These are phyloP conservation scores for Chionomys nivalis DNA, from an alignment of 2,113 vertebrate species.

Conservation along the genomic window DNA sequence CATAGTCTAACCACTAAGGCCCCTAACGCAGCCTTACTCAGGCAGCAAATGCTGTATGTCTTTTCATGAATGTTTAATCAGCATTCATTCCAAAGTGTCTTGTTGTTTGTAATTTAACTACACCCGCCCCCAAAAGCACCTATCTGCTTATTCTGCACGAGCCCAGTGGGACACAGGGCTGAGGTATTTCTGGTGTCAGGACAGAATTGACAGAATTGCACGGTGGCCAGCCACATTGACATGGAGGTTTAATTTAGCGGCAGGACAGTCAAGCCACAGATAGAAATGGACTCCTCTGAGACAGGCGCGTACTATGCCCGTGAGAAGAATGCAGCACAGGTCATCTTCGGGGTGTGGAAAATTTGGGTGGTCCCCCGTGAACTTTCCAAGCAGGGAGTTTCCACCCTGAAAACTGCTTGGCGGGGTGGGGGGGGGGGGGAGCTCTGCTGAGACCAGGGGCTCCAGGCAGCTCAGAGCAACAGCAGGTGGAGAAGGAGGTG, in stretches of 20 bases:
- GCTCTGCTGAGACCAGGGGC: background rate
- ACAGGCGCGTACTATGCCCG: background rate
- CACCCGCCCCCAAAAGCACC: background rate
- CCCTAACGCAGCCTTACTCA: background rate
- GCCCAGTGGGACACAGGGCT: background rate
- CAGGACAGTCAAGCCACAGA: slow-evolving; percentile 25
- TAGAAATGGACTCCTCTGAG: slow-evolving; percentile 3
- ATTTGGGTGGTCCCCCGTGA: slow-evolving; percentile 12
- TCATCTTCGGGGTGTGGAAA: slow-evolving; percentile 51
- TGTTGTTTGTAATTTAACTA: background rate
- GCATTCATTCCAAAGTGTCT: background rate
- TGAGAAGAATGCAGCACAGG: background rate
- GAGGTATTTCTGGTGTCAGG: slow-evolving; percentile 29
- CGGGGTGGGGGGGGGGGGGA: too few relatives aligned
- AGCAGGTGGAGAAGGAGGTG: background rate
- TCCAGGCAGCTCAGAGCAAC: background rate
- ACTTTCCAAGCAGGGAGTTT: slow-evolving; percentile 39
- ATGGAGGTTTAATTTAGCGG: slow-evolving; percentile 34
- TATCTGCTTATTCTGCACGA: background rate
- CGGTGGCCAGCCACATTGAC: background rate
- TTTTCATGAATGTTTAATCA: background rate
- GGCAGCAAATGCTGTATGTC: background rate
- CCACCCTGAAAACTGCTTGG: slow-evolving; percentile 38
- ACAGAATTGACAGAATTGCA: background rate
- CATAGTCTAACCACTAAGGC: background rate